Evolutionary conservation across 2,797 vertebrate species (phyloP).

Genomic region (Galagoides demidoff): DNA sequence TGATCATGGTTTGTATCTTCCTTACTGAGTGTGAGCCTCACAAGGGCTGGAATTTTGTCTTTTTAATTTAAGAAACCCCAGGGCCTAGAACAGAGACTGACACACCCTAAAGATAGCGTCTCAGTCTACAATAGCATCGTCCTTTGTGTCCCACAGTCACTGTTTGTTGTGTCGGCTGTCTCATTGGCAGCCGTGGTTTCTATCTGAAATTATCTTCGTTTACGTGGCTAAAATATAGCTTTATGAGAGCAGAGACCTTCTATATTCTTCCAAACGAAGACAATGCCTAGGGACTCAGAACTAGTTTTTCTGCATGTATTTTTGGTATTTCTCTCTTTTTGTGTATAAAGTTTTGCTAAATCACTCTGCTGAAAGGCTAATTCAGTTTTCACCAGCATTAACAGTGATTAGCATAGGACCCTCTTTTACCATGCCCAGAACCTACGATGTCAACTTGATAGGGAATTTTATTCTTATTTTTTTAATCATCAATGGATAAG

Average conservation of each 20-base stretch:
- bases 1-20: neutral
- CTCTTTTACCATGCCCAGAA: neutral
- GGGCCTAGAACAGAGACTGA: neutral
- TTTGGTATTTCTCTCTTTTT: neutral
- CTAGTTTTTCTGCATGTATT: neutral
- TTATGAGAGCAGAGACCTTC: neutral
- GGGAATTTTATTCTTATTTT: neutral
- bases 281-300: neutral
- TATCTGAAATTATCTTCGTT: slow-evolving; percentile 16
- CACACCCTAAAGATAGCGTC: neutral
- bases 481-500: neutral
- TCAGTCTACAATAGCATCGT: neutral
- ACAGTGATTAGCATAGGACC: too few relatives aligned
- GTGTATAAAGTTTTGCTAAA: neutral
- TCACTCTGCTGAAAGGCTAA: neutral
- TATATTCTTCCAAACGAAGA: neutral
- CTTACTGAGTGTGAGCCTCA: neutral
- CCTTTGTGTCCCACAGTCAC: neutral
- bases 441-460: neutral
- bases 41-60: neutral
- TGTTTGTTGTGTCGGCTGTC: neutral
- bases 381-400: neutral
- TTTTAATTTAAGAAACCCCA: neutral
- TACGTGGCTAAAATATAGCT: neutral
- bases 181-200: neutral